phyloP scores from a whole-genome alignment of 2,113 vertebrate genomes.

The Triplophysa siluroides region DNA sequence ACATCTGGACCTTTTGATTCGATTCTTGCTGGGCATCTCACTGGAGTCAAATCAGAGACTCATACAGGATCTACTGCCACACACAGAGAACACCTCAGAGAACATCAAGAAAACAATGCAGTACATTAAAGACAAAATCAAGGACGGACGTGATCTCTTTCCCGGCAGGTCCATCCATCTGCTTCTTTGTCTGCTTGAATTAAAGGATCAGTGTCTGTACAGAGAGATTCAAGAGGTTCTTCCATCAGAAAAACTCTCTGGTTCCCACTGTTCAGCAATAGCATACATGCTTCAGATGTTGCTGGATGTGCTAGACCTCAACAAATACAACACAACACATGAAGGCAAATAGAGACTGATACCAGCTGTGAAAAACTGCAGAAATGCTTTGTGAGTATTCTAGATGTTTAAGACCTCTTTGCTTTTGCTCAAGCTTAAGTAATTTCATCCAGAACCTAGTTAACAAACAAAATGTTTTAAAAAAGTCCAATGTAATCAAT shows the following conservation, averaged over 20 bases:
- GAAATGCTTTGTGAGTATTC: constrained; percentile 20
- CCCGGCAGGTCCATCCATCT: no score
- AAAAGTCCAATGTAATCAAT: no score
- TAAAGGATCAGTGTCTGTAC: no score
- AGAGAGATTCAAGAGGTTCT: neutral
- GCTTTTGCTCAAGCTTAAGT: no score
- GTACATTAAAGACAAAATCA: neutral
- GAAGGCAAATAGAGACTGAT: neutral
- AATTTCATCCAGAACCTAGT: no score
- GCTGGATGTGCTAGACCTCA: constrained; percentile 3
- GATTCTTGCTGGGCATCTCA: neutral
- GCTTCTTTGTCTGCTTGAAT: no score
- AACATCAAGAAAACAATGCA: neutral
- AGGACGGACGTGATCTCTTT: no score
- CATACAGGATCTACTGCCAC: neutral
- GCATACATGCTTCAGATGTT: constrained; percentile 17
- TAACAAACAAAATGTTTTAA: no score
- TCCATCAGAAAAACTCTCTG: neutral
- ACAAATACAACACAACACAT: neutral
- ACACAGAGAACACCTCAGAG: neutral
- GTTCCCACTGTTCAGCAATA: neutral
- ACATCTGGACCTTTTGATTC: neutral
- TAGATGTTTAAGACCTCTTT: no score
- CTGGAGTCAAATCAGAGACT: neutral
- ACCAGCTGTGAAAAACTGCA: neutral